phyloP scores from a whole-genome alignment of 1,140 invertebrate species.

The Zaprionus ornatus region DNA sequence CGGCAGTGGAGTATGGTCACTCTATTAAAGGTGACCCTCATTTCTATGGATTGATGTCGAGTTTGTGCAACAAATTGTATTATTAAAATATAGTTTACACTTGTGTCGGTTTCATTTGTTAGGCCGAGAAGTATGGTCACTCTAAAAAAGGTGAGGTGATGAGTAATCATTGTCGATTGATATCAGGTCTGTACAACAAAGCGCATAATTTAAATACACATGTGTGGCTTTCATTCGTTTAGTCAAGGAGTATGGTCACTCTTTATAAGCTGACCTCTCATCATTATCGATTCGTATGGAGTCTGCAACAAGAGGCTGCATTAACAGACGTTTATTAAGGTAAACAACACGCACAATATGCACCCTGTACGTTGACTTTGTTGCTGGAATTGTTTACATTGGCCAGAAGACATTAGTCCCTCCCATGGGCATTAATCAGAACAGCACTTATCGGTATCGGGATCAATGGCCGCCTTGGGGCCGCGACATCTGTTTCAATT shows the following conservation, averaged over 20 bases:
- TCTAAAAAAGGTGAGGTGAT: too few species aligned
- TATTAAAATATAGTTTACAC: too few species aligned
- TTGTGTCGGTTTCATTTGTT: too few species aligned
- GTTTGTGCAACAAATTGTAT: too few species aligned
- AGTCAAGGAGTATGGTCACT: neutral
- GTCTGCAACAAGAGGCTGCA: constrained; percentile 1
- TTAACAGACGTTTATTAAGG: constrained; percentile 47
- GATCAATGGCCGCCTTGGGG: constrained; percentile 62
- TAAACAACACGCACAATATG: constrained; percentile 48
- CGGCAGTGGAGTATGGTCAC: too few species aligned
- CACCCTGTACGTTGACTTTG: constrained; percentile 6
- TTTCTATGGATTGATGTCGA: too few species aligned
- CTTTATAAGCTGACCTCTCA: neutral
- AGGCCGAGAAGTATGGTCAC: too few species aligned
- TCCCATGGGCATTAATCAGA: constrained; percentile 59
- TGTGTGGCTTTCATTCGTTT: constrained; percentile 8
- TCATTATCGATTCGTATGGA: neutral
- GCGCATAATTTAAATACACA: constrained; percentile 17
- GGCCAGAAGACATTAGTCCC: constrained; percentile 37
- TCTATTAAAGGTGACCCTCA: too few species aligned
- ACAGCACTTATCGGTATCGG: constrained; percentile 49
- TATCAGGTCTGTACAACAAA: constrained; percentile 12
- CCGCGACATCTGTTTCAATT: constrained; percentile 70
- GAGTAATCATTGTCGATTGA: too few species aligned
- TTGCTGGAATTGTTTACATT: constrained; percentile 44